Evolutionary conservation across 2,113 vertebrate genomes (phyloP).

Genomic region (Meleagris gallopavo): DNA sequence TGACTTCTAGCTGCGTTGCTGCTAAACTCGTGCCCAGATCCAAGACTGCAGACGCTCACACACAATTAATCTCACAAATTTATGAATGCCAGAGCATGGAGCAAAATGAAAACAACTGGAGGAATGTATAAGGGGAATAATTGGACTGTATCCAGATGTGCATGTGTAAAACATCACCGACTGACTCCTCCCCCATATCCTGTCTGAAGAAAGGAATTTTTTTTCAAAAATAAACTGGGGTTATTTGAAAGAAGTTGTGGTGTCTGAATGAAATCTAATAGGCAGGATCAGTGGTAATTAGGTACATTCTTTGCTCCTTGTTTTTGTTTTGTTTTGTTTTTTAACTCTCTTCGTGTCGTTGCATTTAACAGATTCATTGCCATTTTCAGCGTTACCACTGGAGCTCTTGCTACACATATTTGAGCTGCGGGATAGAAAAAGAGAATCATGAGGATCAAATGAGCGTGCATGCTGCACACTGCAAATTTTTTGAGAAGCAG

Average conservation of each 20-base stretch:
- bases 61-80: slow-evolving; percentile 83
- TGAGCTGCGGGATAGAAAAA: background rate
- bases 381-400: background rate
- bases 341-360: background rate
- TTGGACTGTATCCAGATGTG: slow-evolving; percentile 80
- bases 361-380: slow-evolving; percentile 12
- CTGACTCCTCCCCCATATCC: slow-evolving; percentile 80
- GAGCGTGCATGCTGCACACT: background rate
- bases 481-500: background rate
- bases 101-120: slow-evolving; percentile 85
- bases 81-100: slow-evolving; percentile 83
- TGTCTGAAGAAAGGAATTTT: slow-evolving; percentile 78
- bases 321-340: background rate
- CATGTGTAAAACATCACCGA: slow-evolving; percentile 82
- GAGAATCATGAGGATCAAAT: background rate
- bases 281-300: slow-evolving; percentile 57
- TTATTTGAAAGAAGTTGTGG: slow-evolving; percentile 77
- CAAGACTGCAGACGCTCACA: slow-evolving; percentile 75
- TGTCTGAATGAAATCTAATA: slow-evolving; percentile 75
- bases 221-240: slow-evolving; percentile 75
- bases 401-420: background rate
- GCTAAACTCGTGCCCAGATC: slow-evolving; percentile 69
- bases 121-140: slow-evolving; percentile 81
- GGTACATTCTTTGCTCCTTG: slow-evolving; percentile 50
- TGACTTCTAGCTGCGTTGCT: slow-evolving; percentile 69